Base-by-base conservation (phyloP, 2,113 vertebrate genomes). In the Callaeas wilsoni region DNA sequence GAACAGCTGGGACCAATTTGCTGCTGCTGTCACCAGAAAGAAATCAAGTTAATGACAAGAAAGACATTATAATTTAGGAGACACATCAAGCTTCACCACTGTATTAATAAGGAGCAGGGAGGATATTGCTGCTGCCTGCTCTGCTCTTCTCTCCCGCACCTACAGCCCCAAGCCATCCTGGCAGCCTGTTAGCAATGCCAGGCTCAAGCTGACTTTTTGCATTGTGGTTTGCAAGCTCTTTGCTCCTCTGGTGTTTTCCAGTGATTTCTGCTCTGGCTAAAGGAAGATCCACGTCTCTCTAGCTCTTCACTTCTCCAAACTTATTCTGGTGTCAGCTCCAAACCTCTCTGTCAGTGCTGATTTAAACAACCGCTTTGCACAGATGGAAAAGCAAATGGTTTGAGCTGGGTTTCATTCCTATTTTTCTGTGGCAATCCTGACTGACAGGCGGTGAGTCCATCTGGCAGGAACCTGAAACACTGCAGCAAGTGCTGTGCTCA, bases 381-480 rank as follows among this genome's bases (percentile, higher is more conserved):
- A 97, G 96, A 96, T 95, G 93, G 95, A 90, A 95, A 88, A 95
- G 67, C 96, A 96, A 93, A 96, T 80, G 89, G 70, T 62, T 76
- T 2, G 50, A 87, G 84, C 67, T 76, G 87, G 75, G 47, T 79
- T 88, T 56, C 12, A 2, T 44, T 80, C 37, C 64, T 88, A 4
- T 89, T 91, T 96, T 96, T 74, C 87, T 63, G 82, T 2, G 27
- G 90, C 74, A 56, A 81, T 68, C 60, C 69, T 5, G 0, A 64
- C 84, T 87, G 3, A 22, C 91, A 87, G 93, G 91, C n/a, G 9
- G 77, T 52, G 63, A 71, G 65, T 73, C 89, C 95, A 96, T 95
- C 96, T 97, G 95, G 78, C 82, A 84, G 60, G 62, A 84, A 35
- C 67, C 63, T 1, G 30, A 81, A 92, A 67, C 69, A 39, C 83